Evolutionary conservation across 1,140 invertebrate genomes (phyloP).

Genomic region (Oreohelix idahoensis): DNA sequence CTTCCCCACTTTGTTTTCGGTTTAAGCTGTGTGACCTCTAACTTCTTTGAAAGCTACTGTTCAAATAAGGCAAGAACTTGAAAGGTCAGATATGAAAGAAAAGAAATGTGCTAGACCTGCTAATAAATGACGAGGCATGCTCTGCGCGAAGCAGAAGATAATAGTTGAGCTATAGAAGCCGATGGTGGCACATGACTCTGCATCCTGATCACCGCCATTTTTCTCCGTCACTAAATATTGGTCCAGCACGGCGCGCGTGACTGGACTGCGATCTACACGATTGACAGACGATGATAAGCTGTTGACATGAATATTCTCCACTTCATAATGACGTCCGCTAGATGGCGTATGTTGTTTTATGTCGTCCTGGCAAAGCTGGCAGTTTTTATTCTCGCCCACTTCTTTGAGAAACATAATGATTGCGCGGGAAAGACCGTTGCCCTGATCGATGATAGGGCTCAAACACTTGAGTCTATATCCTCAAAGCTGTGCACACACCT

Average conservation of each 20-base stretch:
- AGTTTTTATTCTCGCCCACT: too few species aligned
- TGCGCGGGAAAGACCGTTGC: too few species aligned
- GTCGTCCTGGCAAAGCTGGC: neutral
- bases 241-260: constrained; percentile 14
- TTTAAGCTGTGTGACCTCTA: too few species aligned
- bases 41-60: too few species aligned
- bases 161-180: neutral
- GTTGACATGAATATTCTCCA: constrained; percentile 31
- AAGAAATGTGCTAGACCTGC: neutral
- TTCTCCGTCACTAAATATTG: constrained; percentile 19
- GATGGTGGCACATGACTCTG: neutral
- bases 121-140: constrained; percentile 26
- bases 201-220: neutral
- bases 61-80: neutral
- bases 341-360: constrained; percentile 18
- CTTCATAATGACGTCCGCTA: constrained; percentile 23
- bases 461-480: too few species aligned
- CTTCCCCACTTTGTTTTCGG: too few species aligned
- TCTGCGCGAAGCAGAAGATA: neutral
- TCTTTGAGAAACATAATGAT: too few species aligned
- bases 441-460: too few species aligned
- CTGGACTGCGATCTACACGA: constrained; percentile 13
- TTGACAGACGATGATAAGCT: constrained; percentile 4
- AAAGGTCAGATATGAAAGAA: neutral
- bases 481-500: too few species aligned